Evolutionary conservation across 2,888 invertebrate genomes (phyloP).

Genomic region (Eucera pruinosa): DNA sequence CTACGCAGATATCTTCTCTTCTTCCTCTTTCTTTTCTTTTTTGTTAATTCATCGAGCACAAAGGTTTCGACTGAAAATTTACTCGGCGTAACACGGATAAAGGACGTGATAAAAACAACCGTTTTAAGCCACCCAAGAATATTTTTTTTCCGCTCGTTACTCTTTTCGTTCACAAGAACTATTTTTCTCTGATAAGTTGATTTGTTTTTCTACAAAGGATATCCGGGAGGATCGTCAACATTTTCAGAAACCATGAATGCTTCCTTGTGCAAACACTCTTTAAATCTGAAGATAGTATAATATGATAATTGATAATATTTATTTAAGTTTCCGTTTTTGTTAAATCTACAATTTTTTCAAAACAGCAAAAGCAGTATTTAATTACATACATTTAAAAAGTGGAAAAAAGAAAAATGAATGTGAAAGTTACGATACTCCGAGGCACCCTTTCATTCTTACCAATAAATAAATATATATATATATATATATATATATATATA

Average conservation of each 20-base stretch:
- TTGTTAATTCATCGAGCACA: slow-evolving; percentile 21
- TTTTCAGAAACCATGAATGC: slow-evolving; percentile 19
- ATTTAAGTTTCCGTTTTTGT: not conserved
- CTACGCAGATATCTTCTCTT: slow-evolving; percentile 4
- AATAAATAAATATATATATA: slow-evolving; percentile 37
- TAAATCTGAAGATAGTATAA: no score
- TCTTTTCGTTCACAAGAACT: slow-evolving; percentile 27
- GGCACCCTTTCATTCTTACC: slow-evolving; percentile 36
- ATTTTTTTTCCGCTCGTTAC: slow-evolving; percentile 17
- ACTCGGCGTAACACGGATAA: slow-evolving; percentile 14
- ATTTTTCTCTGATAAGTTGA: slow-evolving; percentile 3
- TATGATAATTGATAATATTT: not conserved
- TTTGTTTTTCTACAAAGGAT: slow-evolving; percentile 27
- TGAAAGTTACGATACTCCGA: slow-evolving; percentile 43
- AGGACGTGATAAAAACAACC: slow-evolving; percentile 33
- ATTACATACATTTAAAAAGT: no score
- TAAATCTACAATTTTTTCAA: not conserved
- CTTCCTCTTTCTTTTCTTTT: slow-evolving; percentile 20
- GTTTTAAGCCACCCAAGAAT: slow-evolving; percentile 21
- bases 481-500: slow-evolving; percentile 6
- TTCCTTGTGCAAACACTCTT: not conserved
- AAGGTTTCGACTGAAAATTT: not conserved
- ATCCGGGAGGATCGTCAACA: slow-evolving; percentile 42
- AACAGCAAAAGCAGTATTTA: not conserved
- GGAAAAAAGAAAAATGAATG: not conserved